Percentiles rank a stretch among this genome's conserved stretches.
Conservation (phyloP, 2,888 invertebrate genomes). For the Parapristionchus giblindavisi region DNA sequence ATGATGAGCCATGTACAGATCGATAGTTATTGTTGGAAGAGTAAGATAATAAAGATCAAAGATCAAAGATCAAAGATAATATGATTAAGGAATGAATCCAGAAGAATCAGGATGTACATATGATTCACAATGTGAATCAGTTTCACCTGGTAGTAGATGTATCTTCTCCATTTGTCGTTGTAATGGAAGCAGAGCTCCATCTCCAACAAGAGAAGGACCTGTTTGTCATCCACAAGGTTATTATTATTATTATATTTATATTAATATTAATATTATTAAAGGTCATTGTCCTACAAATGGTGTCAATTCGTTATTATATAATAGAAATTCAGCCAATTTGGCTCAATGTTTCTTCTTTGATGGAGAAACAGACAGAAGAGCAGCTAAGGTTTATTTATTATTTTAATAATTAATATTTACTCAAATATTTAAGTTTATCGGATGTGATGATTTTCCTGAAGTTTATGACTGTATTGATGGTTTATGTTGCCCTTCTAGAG, state of each 20-base stretch:
- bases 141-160: conserved; percentile 57
- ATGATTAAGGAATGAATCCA: conserved; percentile 57
- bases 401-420: not conserved
- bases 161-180: conserved; percentile 45
- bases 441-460: conserved; percentile 65
- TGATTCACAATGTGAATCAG: conserved; percentile 62
- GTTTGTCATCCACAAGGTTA: conserved; percentile 60
- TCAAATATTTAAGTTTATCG: conserved; percentile 48
- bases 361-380: conserved; percentile 45
- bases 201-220: conserved; percentile 60
- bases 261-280: conserved; percentile 12
- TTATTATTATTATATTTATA: not conserved
- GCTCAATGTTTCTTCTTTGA: conserved; percentile 61
- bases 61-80: not conserved
- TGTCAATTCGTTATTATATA: conserved; percentile 55
- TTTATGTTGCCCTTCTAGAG: conserved; percentile 64
- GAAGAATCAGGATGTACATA: conserved; percentile 61
- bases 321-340: conserved; percentile 55
- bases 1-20: conserved; percentile 50
- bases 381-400: conserved; percentile 39
- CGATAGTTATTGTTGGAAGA: conserved; percentile 60
- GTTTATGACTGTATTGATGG: conserved; percentile 64
- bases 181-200: conserved; percentile 45
- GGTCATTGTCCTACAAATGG: conserved; percentile 64
- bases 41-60: conserved; percentile 42